Percentiles rank a stretch among this genome's conserved stretches.
Evolutionary conservation across 2,113 vertebrate genomes (phyloP).

Genomic region (Ammodytes marinus): DNA sequence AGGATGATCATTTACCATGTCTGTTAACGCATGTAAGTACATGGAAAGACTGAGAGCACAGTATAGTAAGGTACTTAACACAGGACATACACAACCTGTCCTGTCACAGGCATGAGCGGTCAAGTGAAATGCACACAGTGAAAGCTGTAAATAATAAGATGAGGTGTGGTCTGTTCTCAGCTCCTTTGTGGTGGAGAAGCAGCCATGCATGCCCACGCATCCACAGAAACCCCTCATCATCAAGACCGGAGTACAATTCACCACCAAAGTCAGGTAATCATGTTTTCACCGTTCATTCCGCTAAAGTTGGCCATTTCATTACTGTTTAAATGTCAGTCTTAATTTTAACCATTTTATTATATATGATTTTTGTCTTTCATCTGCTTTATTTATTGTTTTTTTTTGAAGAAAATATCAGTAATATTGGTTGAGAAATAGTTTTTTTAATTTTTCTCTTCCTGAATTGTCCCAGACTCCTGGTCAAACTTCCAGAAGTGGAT

Average conservation of each 20-base stretch:
- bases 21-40: not conserved
- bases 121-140: not conserved
- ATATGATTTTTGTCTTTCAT: not conserved
- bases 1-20: not conserved
- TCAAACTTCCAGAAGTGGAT: constrained; percentile 96
- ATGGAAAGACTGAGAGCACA: not conserved
- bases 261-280: constrained; percentile 94
- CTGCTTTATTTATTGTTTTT: not conserved
- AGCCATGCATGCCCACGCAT: constrained; percentile 98
- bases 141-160: not conserved
- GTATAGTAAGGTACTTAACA: not conserved
- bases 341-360: not conserved
- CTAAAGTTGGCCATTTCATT: not conserved
- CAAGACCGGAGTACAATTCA: constrained; percentile 97
- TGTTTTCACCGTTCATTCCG: too few relatives aligned
- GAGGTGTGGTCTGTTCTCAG: constrained; percentile 75
- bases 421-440: not conserved
- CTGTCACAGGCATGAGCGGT: too few relatives aligned
- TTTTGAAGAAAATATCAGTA: not conserved
- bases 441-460: not conserved
- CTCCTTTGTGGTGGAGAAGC: constrained; percentile 96
- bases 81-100: not conserved
- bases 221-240: constrained; percentile 96
- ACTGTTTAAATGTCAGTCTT: not conserved
- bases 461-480: constrained; percentile 88